Percentiles rank a stretch among this genome's conserved stretches.
Evolutionary conservation across 1,140 invertebrate genomes (phyloP).

Genomic region (Camponotus pennsylvanicus): DNA sequence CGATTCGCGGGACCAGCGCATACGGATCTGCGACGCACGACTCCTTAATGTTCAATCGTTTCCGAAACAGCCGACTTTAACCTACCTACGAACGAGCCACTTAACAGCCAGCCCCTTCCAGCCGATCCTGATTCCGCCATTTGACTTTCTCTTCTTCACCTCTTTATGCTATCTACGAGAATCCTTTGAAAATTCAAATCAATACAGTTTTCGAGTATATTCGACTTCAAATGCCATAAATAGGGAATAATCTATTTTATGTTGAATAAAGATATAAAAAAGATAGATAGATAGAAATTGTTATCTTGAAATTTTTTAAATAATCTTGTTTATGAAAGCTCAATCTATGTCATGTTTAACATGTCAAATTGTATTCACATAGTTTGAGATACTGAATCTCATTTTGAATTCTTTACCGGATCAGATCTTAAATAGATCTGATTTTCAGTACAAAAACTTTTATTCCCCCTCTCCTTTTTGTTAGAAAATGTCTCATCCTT

Average conservation of each 20-base stretch:
- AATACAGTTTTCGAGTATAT: neutral
- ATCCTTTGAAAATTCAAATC: neutral
- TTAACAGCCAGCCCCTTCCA: conserved; percentile 26
- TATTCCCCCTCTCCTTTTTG: neutral
- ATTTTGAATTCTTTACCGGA: neutral
- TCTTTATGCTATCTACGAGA: neutral
- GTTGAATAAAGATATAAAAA: neutral
- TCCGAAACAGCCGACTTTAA: conserved; percentile 61
- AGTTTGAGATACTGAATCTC: neutral
- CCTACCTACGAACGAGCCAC: conserved; percentile 65
- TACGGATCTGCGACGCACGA: conserved; percentile 20
- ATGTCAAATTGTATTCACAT: neutral
- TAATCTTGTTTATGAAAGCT: neutral
- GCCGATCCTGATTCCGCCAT: neutral
- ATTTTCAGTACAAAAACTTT: conserved; percentile 16
- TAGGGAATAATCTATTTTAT: neutral
- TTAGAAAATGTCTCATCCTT: conserved; percentile 1
- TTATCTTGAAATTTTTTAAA: neutral
- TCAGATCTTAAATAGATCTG: neutral
- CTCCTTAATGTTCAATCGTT: conserved; percentile 68
- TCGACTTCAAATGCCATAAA: neutral
- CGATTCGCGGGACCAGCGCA: conserved; percentile 55
- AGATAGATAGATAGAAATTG: neutral
- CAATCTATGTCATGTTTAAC: neutral
- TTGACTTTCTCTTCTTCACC: conserved; percentile 11